Base-by-base conservation (phyloP, 2,888 invertebrate species). In the Syrphus vitripennis region DNA sequence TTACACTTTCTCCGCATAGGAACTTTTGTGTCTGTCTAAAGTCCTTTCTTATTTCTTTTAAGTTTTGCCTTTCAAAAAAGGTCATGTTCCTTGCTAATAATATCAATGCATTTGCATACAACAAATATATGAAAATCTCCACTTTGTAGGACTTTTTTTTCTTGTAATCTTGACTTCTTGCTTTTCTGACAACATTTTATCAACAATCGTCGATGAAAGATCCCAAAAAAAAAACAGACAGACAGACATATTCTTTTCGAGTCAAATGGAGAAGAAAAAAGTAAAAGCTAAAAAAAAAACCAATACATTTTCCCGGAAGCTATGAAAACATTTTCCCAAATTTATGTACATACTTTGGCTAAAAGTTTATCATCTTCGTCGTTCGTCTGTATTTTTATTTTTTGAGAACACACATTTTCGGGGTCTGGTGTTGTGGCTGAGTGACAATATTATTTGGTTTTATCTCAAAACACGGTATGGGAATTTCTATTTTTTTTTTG, bases 31-130 rank as follows among this genome's bases (percentile, higher is more conserved):
- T 57, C 24, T 21, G 4, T 26, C n/a, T n/a, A 37, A 16, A 40
- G 61, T 37, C 2, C 40, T 40, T 10, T 1, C n/a, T 4, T 24
- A 24, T 7, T 12, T 31, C 2, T 34, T 37, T 5, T 19, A n/a
- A n/a, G n/a, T 45, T 5, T 29, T 26, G 12, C n/a, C 10, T 3
- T n/a, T 16, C 6, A 10, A 42, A 65, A 65, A 65, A 65, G 45
- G 65, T 45, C 45, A 12, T 65, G 31, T 19, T 29, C 12, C 19
- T 31, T 12, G 12, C 10, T 29, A 26, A 70, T 57, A 70, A 37
- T 10, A 37, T 9, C 7, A 50, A 10, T 70, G 42, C 80, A 80
- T 83, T 83, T 83, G 70, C 83, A 83, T 83, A 82, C 72, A n/a
- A n/a, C n/a, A n/a, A n/a, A n/a, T 19, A 31, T 31, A 75, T 80